Conservation (phyloP, 1,140 invertebrate species). For the Macrocentrus cingulum region DNA sequence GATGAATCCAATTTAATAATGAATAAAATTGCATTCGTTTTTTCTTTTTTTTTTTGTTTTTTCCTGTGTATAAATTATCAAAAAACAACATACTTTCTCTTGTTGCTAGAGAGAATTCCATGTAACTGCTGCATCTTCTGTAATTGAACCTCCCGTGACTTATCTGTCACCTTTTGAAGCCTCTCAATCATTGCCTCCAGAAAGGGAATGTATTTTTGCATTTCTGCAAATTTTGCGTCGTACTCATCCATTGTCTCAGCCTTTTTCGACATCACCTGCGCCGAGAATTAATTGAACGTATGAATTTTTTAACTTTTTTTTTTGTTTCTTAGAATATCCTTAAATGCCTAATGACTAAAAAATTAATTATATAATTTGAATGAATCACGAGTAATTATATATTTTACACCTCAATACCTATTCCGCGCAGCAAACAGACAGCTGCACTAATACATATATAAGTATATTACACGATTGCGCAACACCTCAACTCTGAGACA, state of each 20-base stretch:
- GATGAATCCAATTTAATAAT: slow-evolving; percentile 6
- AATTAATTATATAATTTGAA: no score
- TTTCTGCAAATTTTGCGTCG: slow-evolving; percentile 64
- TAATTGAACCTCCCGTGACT: slow-evolving; percentile 62
- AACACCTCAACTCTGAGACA: no score
- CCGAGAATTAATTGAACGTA: slow-evolving; percentile 26
- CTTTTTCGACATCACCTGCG: slow-evolving; percentile 31
- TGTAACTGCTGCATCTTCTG: slow-evolving; percentile 66
- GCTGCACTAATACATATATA: no score
- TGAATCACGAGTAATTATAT: no score
- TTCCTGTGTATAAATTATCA: slow-evolving; percentile 2
- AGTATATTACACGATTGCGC: no score
- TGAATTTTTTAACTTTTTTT: slow-evolving; percentile 9
- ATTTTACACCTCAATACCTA: no score
- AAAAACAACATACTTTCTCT: slow-evolving; percentile 60
- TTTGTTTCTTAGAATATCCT: neutral
- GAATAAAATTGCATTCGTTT: slow-evolving; percentile 1
- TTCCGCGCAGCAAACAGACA: no score
- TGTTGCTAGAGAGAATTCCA: slow-evolving; percentile 63
- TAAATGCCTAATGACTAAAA: neutral
- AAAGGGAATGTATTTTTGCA: slow-evolving; percentile 70
- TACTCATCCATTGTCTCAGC: slow-evolving; percentile 55
- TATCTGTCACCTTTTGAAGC: slow-evolving; percentile 59
- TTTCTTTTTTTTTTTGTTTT: neutral
- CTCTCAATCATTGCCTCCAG: slow-evolving; percentile 66